Evolutionary conservation across 1,140 invertebrate species (phyloP), one percentile per base, ranked within the genome.

Genomic region (Lineus longissimus): DNA sequence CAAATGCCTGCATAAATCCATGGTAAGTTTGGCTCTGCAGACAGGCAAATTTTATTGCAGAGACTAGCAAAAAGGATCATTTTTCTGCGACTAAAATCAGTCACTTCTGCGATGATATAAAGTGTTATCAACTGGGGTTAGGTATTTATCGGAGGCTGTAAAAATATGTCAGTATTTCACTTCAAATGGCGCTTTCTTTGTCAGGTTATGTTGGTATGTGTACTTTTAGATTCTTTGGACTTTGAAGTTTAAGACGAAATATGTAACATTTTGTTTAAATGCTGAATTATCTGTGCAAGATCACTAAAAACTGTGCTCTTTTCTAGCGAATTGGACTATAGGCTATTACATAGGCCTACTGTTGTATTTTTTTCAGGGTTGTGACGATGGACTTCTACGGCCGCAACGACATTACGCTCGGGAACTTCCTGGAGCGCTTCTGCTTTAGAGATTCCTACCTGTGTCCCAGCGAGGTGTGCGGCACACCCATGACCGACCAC

Each of bases 311-410:
- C n/a, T n/a, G n/a, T n/a, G n/a, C n/a, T n/a, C n/a, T n/a, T n/a
- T n/a, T n/a, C n/a, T n/a, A n/a, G n/a, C n/a, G n/a, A n/a, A n/a
- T n/a, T n/a, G n/a, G n/a, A n/a, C n/a, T n/a, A n/a, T n/a, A n/a
- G n/a, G n/a, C n/a, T n/a, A n/a, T n/a, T n/a, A n/a, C n/a, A n/a
- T n/a, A n/a, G n/a, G n/a, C n/a, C n/a, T n/a, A 36, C 33, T 7
- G 4, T 15, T 36, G 33, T 36, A 7, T 36, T 15, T 71, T 56
- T 73, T 78, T 41, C 73, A 90, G 90, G 88, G 86, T 94, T 22
- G 88, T 95, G 0, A 88, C 89, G 55, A 98, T 98, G 92, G 91
- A 95, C 67, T 91, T 96, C 78, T 98, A 98, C 80, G 93, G 93
- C 0, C 85, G 87, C 19, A 93, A 95, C 73, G 97, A 99, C 77